Conservation (phyloP, 2,797 vertebrate genomes). For the Chaenodraco wilsoni region DNA sequence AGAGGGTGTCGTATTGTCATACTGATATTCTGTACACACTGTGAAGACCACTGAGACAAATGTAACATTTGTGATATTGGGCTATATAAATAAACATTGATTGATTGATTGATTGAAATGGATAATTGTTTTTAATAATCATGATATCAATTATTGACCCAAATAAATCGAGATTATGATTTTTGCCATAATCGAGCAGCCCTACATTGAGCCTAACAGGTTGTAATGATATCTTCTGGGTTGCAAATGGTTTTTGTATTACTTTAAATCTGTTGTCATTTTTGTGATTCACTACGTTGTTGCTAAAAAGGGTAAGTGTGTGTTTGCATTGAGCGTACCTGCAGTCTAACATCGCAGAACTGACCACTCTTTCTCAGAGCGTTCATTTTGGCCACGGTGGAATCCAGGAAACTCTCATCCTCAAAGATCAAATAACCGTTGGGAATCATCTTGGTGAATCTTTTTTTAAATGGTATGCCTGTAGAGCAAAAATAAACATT, state of each 20-base stretch:
- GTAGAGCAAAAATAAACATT: background rate
- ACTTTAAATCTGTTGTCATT: no score
- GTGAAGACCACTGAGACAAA: no score
- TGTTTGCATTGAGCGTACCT: slow-evolving; percentile 82
- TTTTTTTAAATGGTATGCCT: slow-evolving; percentile 67
- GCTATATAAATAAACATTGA: no score
- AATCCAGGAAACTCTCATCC: slow-evolving; percentile 98
- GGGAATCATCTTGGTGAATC: slow-evolving; percentile 91
- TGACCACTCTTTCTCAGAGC: slow-evolving; percentile 98
- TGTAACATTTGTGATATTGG: no score
- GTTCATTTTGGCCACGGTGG: slow-evolving; percentile 98
- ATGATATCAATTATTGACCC: no score
- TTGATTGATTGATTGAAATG: no score
- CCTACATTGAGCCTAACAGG: background rate
- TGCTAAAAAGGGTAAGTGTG: background rate
- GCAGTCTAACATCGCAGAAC: slow-evolving; percentile 98
- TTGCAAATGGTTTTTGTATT: background rate
- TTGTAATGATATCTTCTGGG: background rate
- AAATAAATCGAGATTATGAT: no score
- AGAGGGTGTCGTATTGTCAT: no score
- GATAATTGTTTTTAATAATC: no score
- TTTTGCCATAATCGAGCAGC: no score
- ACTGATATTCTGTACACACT: no score
- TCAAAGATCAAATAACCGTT: slow-evolving; percentile 99
- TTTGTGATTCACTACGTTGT: slow-evolving; percentile 4